These are phyloP conservation scores for Antrozous pallidus DNA, from an alignment of 2,797 vertebrate species.

Conservation along the genomic window DNA sequence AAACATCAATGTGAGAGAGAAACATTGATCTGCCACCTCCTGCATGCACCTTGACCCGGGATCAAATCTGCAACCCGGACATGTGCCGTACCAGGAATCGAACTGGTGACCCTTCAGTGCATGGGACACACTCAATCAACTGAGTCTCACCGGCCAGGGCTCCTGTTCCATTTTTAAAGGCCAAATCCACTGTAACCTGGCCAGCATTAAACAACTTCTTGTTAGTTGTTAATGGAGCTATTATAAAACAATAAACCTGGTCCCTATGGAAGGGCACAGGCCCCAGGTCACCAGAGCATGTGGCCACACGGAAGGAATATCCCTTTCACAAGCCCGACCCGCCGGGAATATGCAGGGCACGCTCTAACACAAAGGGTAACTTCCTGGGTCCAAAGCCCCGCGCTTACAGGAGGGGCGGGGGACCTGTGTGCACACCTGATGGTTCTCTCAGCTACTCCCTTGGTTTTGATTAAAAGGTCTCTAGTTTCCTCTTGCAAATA, in stretches of 20 bases:
- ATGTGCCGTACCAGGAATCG: background rate
- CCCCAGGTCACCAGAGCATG: background rate
- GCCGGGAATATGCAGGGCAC: background rate
- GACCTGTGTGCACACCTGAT: background rate
- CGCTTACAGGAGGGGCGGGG: background rate
- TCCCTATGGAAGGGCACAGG: background rate
- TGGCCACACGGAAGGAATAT: background rate
- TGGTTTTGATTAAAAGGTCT: background rate
- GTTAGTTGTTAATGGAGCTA: background rate
- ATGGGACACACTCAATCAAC: background rate
- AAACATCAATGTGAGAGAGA: background rate
- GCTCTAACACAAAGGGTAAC: slow-evolving; percentile 22
- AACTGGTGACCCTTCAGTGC: background rate
- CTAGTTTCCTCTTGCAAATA: background rate
- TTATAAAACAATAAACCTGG: background rate
- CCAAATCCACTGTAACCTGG: background rate
- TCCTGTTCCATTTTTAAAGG: background rate
- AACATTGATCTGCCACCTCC: background rate
- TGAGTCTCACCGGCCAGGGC: background rate
- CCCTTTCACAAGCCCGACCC: background rate
- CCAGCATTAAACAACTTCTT: background rate
- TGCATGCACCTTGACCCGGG: background rate
- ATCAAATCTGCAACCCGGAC: background rate
- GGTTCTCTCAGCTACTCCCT: background rate
- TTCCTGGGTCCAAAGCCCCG: slow-evolving; percentile 27